Conservation (phyloP, 2,113 vertebrate species). For the Myrmophylax atrothorax region DNA sequence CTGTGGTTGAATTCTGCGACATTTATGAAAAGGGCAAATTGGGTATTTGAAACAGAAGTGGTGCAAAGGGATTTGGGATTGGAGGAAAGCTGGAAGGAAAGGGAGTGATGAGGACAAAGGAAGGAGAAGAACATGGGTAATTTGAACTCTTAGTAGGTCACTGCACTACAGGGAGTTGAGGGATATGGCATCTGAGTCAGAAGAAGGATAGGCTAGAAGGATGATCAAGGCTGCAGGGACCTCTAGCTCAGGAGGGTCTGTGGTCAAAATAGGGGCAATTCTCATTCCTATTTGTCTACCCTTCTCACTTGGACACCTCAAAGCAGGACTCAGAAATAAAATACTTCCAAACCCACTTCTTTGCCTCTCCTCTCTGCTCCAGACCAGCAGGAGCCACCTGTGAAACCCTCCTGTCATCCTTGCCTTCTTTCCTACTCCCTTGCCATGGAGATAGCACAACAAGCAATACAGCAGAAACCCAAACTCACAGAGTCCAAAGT, state of each 20-base stretch:
- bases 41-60: neutral
- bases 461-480: neutral
- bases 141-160: neutral
- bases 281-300: neutral
- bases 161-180: neutral
- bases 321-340: neutral
- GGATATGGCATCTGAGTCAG: neutral
- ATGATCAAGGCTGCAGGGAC: neutral
- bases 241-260: neutral
- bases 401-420: neutral
- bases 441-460: neutral
- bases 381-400: neutral
- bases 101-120: neutral
- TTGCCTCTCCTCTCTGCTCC: neutral
- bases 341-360: neutral
- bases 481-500: neutral
- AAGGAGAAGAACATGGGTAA: neutral
- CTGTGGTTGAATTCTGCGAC: neutral
- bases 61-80: neutral
- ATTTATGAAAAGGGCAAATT: neutral
- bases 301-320: neutral
- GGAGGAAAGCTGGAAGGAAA: neutral
- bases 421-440: neutral
- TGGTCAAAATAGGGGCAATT: neutral
- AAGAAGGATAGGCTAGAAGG: neutral